Percentiles rank a stretch among this genome's conserved stretches.
These are phyloP conservation scores for Diploscapter pachys DNA, from an alignment of 1,140 invertebrate genomes.

Conservation along the genomic window DNA sequence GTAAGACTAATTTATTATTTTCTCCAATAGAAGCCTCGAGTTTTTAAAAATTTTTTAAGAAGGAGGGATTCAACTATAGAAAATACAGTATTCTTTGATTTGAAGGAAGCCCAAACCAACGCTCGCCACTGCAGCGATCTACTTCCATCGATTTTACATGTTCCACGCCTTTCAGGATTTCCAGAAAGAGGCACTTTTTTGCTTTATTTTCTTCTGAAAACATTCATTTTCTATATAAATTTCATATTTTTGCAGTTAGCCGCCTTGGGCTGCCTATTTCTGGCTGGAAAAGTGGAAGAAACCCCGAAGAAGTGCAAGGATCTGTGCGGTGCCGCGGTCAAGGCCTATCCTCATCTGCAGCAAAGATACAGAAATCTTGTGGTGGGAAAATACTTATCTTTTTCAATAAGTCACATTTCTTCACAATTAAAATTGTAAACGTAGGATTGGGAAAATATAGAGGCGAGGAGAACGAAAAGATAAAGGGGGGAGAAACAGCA, in stretches of 20 bases:
- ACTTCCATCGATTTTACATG: constrained; percentile 98
- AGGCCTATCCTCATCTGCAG: constrained; percentile 65
- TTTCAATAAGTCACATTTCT: background rate
- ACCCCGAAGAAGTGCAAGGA: constrained; percentile 99
- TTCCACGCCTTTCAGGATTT: constrained; percentile 93
- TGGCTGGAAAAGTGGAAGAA: constrained; percentile 98
- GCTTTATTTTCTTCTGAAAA: constrained; percentile 23
- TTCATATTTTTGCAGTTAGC: constrained; percentile 69
- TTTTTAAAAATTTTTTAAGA: constrained; percentile 11
- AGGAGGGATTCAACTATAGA: background rate
- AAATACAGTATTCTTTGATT: background rate
- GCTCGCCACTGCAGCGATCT: constrained; percentile 92
- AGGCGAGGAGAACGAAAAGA: too few relatives aligned
- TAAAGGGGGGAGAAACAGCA: too few relatives aligned
- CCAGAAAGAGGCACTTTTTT: constrained; percentile 76
- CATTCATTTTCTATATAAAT: background rate
- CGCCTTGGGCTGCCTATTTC: constrained; percentile 89
- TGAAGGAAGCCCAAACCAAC: constrained; percentile 64
- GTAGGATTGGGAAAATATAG: too few relatives aligned
- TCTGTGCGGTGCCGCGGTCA: constrained; percentile 83
- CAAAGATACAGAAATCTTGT: constrained; percentile 65
- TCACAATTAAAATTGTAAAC: background rate
- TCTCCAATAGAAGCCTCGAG: background rate
- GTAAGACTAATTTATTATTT: constrained; percentile 48
- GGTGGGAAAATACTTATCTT: constrained; percentile 1